Percentiles rank a stretch among this genome's conserved stretches.
phyloP scores from a whole-genome alignment of 2,888 invertebrate species.

The Lordiphosa andalusiaca region DNA sequence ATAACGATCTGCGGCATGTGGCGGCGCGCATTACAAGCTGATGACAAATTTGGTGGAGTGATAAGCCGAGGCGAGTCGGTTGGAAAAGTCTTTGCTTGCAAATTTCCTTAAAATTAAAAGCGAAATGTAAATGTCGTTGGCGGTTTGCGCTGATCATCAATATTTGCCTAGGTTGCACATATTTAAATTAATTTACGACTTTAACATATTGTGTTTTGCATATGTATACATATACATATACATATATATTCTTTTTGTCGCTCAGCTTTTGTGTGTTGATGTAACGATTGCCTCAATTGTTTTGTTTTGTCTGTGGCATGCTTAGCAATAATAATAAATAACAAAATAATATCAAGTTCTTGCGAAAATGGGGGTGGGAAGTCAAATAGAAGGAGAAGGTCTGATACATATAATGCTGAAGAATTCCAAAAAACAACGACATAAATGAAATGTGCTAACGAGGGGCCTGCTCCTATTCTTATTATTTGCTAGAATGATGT shows the following conservation, averaged over 20 bases:
- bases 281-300: conserved; percentile 51
- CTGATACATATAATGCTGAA: too few relatives aligned
- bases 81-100: not conserved
- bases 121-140: conserved; percentile 15
- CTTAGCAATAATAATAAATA: too few relatives aligned
- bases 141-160: conserved; percentile 8
- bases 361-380: too few relatives aligned
- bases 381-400: too few relatives aligned
- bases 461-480: too few relatives aligned
- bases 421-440: too few relatives aligned
- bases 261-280: conserved; percentile 30
- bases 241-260: conserved; percentile 11
- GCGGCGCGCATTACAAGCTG: conserved; percentile 51
- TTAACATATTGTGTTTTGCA: conserved; percentile 17
- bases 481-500: too few relatives aligned
- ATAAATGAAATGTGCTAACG: too few relatives aligned
- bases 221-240: too few relatives aligned
- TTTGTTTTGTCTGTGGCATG: conserved; percentile 34
- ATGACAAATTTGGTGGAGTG: conserved; percentile 64
- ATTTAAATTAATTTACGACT: conserved; percentile 64
- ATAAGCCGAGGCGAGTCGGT: conserved; percentile 41
- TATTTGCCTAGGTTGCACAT: conserved; percentile 43
- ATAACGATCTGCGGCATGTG: conserved; percentile 56
- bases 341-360: too few relatives aligned
- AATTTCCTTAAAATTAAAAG: conserved; percentile 38